Evolutionary conservation across 2,113 vertebrate species (phyloP), one percentile per base, ranked within the genome.

Genomic region (Cygnus atratus): DNA sequence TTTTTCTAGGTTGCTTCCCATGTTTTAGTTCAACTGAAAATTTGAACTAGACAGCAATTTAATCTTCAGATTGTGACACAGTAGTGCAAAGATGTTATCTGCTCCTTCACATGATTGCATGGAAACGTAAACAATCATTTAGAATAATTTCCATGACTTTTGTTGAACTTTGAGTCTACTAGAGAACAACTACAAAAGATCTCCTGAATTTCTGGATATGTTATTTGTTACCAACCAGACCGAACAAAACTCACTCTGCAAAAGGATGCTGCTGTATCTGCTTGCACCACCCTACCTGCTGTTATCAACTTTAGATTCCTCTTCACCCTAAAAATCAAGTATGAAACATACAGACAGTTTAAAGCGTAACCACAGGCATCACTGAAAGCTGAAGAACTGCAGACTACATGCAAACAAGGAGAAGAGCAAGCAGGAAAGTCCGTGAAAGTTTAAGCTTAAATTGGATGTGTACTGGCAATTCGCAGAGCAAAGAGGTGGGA

Each of bases 11-110:
- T 46, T 58, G 68, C 22, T 87, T 68, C 83, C 29, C 20, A 46
- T 59, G 7, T 75, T 90, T 80, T 54, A 84, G 22, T 80, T 88
- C 21, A 92, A 31, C 41, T 63, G 50, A 74, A 88, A 81, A 68
- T 75, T 87, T 68, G 78, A 90, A 74, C 10, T 41, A 89, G 29
- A 89, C 12, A 46, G 46, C 46, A 50, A 13, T 73, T 72, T 37
- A 31, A 19, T 72, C 72, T 87, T 71, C 48, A 66, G 48, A 66
- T 22, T 48, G 33, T 26, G 43, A 57, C 26, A 63, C 25, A 16
- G 24, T 57, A 16, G 71, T 18, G 37, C 46, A 62, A 63, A 7
- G 14, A 48, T 41, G 14, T 37, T 63, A 39, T 17, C 16, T 37
- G 29, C n/a, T 58, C n/a, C 9, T 16, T 44, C 43, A 90, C 5